Percentiles rank a stretch among this genome's conserved stretches.
Conservation (phyloP, 2,888 invertebrate species). For the Phortica magna region DNA sequence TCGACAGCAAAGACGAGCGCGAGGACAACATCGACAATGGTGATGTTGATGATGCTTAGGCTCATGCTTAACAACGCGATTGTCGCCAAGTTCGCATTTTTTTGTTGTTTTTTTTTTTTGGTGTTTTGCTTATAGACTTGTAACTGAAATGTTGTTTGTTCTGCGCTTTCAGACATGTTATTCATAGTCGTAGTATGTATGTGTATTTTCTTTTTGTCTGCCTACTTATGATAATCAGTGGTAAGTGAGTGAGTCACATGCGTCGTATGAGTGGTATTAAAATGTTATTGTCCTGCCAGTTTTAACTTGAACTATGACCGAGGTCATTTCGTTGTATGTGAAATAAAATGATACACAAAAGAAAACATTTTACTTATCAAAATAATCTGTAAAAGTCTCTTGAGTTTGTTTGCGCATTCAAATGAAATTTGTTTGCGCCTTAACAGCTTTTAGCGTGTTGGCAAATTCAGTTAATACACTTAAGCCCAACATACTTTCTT, state of each 20-base stretch:
- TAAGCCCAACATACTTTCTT: no score
- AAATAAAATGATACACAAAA: neutral
- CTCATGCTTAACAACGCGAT: neutral
- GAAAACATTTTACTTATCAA: neutral
- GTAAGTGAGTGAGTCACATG: neutral
- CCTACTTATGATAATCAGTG: slow-evolving; percentile 7
- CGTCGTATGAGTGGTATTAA: slow-evolving; percentile 2
- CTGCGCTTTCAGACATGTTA: neutral
- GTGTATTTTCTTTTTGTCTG: slow-evolving; percentile 13
- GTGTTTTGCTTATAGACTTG: neutral
- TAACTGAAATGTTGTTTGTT: neutral
- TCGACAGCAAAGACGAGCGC: neutral
- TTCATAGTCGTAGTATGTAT: slow-evolving; percentile 4
- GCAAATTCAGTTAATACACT: no score
- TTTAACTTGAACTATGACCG: no score
- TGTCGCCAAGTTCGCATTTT: neutral
- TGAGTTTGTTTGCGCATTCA: no score
- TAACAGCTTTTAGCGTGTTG: no score
- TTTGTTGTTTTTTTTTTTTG: neutral
- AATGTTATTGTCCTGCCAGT: neutral
- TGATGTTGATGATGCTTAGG: neutral
- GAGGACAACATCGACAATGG: neutral
- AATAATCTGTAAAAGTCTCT: no score
- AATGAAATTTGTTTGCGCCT: no score
- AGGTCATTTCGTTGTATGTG: no score